Conservation (phyloP, 2,113 vertebrate species). For the Corythornis cristatus region DNA sequence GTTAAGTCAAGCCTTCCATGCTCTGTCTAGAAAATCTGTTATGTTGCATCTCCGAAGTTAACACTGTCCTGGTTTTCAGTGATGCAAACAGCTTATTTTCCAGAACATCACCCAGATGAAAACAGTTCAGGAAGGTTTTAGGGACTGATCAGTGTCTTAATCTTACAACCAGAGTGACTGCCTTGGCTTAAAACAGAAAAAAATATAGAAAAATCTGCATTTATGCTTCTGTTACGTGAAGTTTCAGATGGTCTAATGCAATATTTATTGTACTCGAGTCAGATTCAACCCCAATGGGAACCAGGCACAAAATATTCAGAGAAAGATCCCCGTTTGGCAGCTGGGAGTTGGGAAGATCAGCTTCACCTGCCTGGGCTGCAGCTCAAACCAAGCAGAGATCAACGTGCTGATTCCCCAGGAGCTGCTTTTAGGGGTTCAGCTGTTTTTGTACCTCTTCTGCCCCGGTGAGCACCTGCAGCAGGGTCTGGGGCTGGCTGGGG, state of each 20-base stretch:
- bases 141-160: background rate
- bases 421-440: background rate
- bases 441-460: background rate
- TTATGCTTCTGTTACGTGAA: fast-evolving
- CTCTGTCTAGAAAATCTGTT: background rate
- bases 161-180: background rate
- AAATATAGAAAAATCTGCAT: background rate
- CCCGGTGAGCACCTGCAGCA: too few species aligned
- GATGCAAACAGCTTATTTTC: background rate
- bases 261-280: background rate
- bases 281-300: fast-evolving
- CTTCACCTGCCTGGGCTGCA: background rate
- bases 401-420: background rate
- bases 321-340: background rate
- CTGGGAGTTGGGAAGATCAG: background rate
- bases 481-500: too few species aligned
- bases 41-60: fast-evolving
- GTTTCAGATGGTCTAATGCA: background rate
- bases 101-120: background rate
- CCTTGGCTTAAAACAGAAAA: background rate
- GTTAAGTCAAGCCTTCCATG: background rate
- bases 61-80: background rate
- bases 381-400: background rate
- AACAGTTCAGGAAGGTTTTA: background rate
- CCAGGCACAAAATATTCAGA: too few species aligned